Evolutionary conservation across 2,113 vertebrate genomes (phyloP).

Genomic region (Phasianus colchicus): DNA sequence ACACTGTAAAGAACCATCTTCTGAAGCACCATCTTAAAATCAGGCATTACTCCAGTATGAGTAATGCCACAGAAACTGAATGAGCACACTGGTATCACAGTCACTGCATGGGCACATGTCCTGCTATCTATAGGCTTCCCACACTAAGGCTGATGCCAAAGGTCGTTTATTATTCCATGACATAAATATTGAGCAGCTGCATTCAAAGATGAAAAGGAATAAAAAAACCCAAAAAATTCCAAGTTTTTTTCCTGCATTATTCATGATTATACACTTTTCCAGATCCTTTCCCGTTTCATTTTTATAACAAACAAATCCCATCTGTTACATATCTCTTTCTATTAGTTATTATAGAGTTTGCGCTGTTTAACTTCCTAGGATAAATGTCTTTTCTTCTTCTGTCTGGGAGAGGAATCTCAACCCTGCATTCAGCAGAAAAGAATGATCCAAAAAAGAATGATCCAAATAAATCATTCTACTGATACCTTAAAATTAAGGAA

Average conservation of each 20-base stretch:
- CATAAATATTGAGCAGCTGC: neutral
- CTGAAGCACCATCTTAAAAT: neutral
- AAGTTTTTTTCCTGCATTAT: neutral
- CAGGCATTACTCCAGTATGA: neutral
- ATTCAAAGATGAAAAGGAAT: neutral
- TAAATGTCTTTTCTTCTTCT: neutral
- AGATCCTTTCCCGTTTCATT: neutral
- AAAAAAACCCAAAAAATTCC: neutral
- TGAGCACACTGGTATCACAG: neutral
- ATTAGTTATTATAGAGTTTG: neutral
- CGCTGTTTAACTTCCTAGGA: neutral
- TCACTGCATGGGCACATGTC: fast-evolving
- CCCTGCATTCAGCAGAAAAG: neutral
- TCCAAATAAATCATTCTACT: fast-evolving
- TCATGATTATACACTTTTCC: neutral
- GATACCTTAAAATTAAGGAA: neutral
- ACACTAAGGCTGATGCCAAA: neutral
- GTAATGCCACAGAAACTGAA: fast-evolving
- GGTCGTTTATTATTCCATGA: neutral
- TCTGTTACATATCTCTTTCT: neutral
- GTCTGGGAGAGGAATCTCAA: neutral
- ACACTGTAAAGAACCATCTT: neutral
- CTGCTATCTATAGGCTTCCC: fast-evolving
- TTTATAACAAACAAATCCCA: neutral
- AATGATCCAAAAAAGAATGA: neutral